A percentile compares a stretch with the other conserved stretches of the same genome.
phyloP scores from a whole-genome alignment of 2,888 invertebrate species.

The Plemyria rubiginata region DNA sequence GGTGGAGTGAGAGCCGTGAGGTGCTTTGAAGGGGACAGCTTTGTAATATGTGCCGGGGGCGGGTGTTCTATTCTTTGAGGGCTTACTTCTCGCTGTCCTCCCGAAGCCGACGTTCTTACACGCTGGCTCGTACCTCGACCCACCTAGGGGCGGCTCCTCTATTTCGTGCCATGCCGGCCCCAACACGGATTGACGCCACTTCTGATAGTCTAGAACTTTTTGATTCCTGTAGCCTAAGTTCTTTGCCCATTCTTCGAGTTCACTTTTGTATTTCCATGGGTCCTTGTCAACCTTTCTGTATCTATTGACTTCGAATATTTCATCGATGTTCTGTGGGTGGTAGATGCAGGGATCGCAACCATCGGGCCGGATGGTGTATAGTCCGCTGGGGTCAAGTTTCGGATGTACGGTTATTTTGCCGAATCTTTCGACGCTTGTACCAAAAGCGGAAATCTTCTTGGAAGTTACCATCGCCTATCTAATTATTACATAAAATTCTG shows the following conservation, averaged over 20 bases:
- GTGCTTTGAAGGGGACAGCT: constrained; percentile 59
- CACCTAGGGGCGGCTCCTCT: constrained; percentile 32
- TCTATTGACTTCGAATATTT: constrained; percentile 58
- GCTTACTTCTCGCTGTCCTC: constrained; percentile 55
- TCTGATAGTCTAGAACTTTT: constrained; percentile 56
- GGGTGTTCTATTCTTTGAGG: constrained; percentile 49
- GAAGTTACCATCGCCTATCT: constrained; percentile 36
- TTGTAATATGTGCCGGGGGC: constrained; percentile 73
- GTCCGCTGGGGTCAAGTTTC: constrained; percentile 63
- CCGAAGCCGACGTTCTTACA: constrained; percentile 71
- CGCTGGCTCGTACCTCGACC: constrained; percentile 51
- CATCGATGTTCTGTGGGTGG: constrained; percentile 53
- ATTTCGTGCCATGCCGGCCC: constrained; percentile 72
- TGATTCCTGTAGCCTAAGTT: constrained; percentile 76
- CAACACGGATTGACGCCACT: constrained; percentile 57
- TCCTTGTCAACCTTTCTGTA: constrained; percentile 55
- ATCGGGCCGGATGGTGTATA: constrained; percentile 50
- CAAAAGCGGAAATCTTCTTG: constrained; percentile 49
- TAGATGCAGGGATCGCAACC: constrained; percentile 71
- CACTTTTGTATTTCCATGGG: constrained; percentile 70
- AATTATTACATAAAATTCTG: neutral
- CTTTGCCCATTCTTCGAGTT: constrained; percentile 71
- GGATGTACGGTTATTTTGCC: constrained; percentile 66
- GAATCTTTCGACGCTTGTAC: constrained; percentile 56
- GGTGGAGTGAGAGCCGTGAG: constrained; percentile 66